These are phyloP conservation scores for Ips nitidus DNA, from an alignment of 1,140 invertebrate genomes.

Conservation along the genomic window DNA sequence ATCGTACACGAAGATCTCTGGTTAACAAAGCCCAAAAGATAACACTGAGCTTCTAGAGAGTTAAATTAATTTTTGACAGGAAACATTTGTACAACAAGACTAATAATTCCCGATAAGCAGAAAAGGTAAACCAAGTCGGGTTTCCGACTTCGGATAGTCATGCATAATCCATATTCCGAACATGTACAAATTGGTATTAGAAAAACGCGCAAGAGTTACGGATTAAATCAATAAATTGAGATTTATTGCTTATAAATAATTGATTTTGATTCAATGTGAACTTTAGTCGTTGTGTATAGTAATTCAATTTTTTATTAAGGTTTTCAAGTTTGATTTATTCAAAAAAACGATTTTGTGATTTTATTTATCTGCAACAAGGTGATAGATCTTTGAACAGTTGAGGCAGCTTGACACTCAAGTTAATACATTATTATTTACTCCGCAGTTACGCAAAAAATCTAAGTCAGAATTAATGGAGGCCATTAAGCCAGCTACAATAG, in stretches of 20 bases:
- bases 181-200: background rate
- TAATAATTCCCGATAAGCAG: constrained; percentile 5
- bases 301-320: too few relatives aligned
- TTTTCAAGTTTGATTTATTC: too few relatives aligned
- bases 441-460: too few relatives aligned
- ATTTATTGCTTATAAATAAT: constrained; percentile 4
- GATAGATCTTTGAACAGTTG: too few relatives aligned
- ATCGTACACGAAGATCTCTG: background rate
- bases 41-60: background rate
- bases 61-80: background rate
- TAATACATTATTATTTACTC: too few relatives aligned
- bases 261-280: constrained; percentile 1
- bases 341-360: too few relatives aligned
- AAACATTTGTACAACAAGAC: constrained; percentile 8
- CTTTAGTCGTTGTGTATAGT: background rate
- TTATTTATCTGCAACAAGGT: too few relatives aligned
- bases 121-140: background rate
- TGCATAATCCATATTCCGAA: background rate
- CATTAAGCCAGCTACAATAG: too few relatives aligned
- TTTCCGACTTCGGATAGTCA: background rate
- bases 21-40: constrained; percentile 6
- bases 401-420: too few relatives aligned
- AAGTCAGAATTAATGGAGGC: too few relatives aligned
- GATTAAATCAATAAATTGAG: constrained; percentile 1
- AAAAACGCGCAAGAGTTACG: background rate